Conservation (phyloP, 2,888 invertebrate species). For the Invenusta paracnida region DNA sequence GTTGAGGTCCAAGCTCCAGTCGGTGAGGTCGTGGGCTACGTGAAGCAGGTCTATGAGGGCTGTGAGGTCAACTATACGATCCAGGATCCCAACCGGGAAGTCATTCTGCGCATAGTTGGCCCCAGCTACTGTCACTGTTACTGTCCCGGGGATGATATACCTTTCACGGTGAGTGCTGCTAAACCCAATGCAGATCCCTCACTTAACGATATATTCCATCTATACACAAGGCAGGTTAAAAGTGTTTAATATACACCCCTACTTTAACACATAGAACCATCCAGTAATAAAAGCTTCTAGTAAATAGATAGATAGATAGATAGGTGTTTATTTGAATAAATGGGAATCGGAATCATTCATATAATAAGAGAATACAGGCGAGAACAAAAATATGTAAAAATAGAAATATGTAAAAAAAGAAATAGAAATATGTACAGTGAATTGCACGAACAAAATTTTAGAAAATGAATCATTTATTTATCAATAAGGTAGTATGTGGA, state of each 20-base stretch:
- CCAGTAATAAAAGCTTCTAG: too few species aligned
- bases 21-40: constrained; percentile 45
- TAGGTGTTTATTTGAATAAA: neutral
- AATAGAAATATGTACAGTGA: neutral
- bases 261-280: too few species aligned
- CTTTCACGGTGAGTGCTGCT: constrained; percentile 19
- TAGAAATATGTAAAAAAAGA: too few species aligned
- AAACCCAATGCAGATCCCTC: too few species aligned
- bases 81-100: constrained; percentile 71
- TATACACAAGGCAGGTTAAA: too few species aligned
- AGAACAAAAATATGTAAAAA: too few species aligned
- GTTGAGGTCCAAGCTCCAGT: constrained; percentile 45
- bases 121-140: constrained; percentile 61
- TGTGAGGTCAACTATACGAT: constrained; percentile 68
- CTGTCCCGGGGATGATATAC: constrained; percentile 44
- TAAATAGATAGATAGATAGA: neutral
- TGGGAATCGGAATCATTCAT: neutral
- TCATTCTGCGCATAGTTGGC: constrained; percentile 74
- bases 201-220: too few species aligned
- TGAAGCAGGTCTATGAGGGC: constrained; percentile 45
- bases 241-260: too few species aligned
- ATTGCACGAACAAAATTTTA: neutral
- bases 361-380: neutral
- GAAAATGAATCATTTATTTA: neutral
- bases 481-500: neutral